Base-by-base conservation (phyloP, 2,888 invertebrate genomes). In the Diploptera punctata region DNA sequence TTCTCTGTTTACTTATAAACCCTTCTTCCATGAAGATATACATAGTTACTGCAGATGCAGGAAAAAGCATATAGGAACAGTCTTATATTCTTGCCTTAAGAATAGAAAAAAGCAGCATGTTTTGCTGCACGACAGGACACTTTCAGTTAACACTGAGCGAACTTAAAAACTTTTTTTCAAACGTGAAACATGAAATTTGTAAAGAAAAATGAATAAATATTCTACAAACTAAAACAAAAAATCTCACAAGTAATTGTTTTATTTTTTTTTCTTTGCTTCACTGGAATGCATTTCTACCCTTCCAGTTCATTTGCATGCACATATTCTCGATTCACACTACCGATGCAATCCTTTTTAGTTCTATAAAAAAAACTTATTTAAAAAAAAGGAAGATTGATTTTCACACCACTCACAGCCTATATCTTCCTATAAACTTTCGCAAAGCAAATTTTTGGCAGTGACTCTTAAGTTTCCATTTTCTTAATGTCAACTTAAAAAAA, bases 1-100 rank as follows among this genome's bases (percentile, higher is more conserved):
- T 65, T 24, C 65, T 26, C 29, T 7, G 18, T 47, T 31, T 57
- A 38, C 47, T 47, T 47, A 26, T 65, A 65, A n/a, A 65, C 47
- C 44, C 21, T 26, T 29, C 24, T 62, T 65, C 65, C 26, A 65
- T 33, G 24, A 47, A 18, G 26, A 65, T 29, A 24, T 62, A 29
- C 29, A 29, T 1, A 29, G 29, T 19, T 16, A 21, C 24, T 21
- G 0, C 54, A 54, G 16, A 54, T n/a, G 65, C 65, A 47, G 47
- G 44, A 43, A 65, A 65, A 65, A 65, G 44, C 65, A 44, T 65
- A 10, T 26, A 65, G 65, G 65, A 65, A 65, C 65, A 65, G 65
- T 65, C 65, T 65, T 65, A n/a, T 65, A 65, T 47, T 24, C 54
- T 65, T 47, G 65, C 21, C 65, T 47, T 21, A 38, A 43, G 62